These are phyloP conservation scores for Dendropsophus ebraccatus DNA, from an alignment of 2,113 vertebrate species.

Conservation along the genomic window DNA sequence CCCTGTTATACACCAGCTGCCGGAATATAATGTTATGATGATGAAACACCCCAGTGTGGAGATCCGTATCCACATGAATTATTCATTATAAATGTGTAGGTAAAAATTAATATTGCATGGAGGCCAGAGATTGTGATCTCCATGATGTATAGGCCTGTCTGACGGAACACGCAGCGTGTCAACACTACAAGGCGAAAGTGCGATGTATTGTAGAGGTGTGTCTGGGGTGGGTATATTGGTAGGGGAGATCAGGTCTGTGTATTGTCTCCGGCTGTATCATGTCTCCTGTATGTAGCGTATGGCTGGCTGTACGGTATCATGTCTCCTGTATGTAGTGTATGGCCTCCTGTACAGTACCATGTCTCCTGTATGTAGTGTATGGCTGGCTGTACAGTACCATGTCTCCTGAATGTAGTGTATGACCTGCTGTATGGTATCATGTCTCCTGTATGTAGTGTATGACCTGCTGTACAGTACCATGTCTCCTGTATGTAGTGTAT, in stretches of 20 bases:
- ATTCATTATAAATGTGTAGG: slow-evolving; percentile 18
- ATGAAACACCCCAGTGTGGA: background rate
- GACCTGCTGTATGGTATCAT: background rate
- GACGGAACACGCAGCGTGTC: background rate
- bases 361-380: background rate
- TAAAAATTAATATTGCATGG: slow-evolving; percentile 17
- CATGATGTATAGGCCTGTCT: background rate
- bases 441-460: too few species aligned
- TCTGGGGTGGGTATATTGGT: background rate
- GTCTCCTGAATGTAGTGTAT: background rate
- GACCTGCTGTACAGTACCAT: background rate
- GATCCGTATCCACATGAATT: slow-evolving; percentile 5
- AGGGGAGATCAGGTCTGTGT: background rate
- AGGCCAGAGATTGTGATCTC: background rate
- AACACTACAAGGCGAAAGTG: background rate
- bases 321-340: too few species aligned
- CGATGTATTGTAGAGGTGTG: background rate
- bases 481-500: background rate
- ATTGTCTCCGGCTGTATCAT: too few species aligned
- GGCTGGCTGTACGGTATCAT: too few species aligned
- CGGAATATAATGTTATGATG: slow-evolving; percentile 17
- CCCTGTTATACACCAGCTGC: slow-evolving; percentile 13
- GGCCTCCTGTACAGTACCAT: background rate
- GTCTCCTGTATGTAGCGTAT: too few species aligned
- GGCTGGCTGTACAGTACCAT: background rate